A percentile compares a stretch with the other conserved stretches of the same genome.
Conservation (phyloP, 2,888 invertebrate genomes). For the Psylliodes chrysocephalus region DNA sequence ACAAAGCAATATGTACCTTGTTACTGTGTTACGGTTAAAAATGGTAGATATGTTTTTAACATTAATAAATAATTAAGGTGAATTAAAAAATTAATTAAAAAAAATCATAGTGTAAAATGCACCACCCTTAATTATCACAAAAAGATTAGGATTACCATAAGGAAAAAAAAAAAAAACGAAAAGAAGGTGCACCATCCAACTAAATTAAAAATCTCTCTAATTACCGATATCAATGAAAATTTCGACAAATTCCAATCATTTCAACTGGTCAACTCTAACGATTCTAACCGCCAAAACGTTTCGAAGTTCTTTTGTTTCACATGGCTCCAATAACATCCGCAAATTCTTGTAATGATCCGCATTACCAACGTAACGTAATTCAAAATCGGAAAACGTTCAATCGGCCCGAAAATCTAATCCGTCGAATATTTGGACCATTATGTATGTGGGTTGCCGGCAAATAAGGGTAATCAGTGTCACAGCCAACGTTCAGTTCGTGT, state of each 20-base stretch:
- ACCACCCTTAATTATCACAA: too few relatives aligned
- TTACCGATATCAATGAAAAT: too few relatives aligned
- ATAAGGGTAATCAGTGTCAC: conserved; percentile 33
- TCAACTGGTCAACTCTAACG: neutral
- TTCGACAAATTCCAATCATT: neutral
- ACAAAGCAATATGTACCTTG: too few relatives aligned
- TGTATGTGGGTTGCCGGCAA: conserved; percentile 24
- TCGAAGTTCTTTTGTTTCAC: neutral
- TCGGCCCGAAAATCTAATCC: conserved; percentile 16
- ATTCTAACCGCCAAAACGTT: neutral
- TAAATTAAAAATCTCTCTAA: too few relatives aligned
- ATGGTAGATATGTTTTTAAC: too few relatives aligned
- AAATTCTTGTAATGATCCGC: conserved; percentile 21
- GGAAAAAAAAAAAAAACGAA: too few relatives aligned
- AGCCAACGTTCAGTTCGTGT: conserved; percentile 7
- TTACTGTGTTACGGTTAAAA: too few relatives aligned
- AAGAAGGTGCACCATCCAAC: too few relatives aligned
- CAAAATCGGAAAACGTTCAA: conserved; percentile 21
- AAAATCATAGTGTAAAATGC: too few relatives aligned
- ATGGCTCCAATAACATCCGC: conserved; percentile 13
- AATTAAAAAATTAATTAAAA: too few relatives aligned
- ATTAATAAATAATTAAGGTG: too few relatives aligned
- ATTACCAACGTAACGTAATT: conserved; percentile 13
- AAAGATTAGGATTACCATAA: too few relatives aligned
- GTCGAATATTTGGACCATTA: conserved; percentile 17